Conservation (phyloP, 1,140 invertebrate genomes). For the Magallana angulata region DNA sequence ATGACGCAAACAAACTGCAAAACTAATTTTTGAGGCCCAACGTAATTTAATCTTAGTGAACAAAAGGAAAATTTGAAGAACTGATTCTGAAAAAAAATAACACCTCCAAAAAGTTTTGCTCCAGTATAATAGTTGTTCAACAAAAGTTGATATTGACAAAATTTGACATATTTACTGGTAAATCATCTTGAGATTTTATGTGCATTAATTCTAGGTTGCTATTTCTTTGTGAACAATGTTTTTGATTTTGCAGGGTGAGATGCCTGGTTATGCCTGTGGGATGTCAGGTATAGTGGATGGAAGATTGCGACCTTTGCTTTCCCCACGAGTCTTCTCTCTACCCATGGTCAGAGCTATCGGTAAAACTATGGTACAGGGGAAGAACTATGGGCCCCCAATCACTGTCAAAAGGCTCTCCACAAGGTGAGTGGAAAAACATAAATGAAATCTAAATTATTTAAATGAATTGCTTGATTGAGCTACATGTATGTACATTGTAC, state of each 20-base stretch:
- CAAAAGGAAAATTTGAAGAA: too few species aligned
- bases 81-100: too few species aligned
- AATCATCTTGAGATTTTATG: neutral
- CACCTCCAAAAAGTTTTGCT: too few species aligned
- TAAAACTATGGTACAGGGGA: conserved; percentile 85
- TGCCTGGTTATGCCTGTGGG: conserved; percentile 67
- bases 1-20: too few species aligned
- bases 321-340: conserved; percentile 84
- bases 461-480: too few species aligned
- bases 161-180: too few species aligned
- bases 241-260: conserved; percentile 52
- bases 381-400: conserved; percentile 86
- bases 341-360: conserved; percentile 84
- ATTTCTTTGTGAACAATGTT: neutral
- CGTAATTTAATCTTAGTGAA: too few species aligned
- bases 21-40: too few species aligned
- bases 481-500: too few species aligned
- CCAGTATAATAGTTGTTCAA: too few species aligned
- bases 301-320: conserved; percentile 82
- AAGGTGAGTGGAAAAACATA: conserved; percentile 70
- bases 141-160: too few species aligned
- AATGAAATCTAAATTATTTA: neutral
- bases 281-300: conserved; percentile 80
- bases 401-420: conserved; percentile 84
- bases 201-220: too few species aligned